These are phyloP conservation scores for Phycodurus eques DNA, from an alignment of 2,113 vertebrate species.

Conservation along the genomic window DNA sequence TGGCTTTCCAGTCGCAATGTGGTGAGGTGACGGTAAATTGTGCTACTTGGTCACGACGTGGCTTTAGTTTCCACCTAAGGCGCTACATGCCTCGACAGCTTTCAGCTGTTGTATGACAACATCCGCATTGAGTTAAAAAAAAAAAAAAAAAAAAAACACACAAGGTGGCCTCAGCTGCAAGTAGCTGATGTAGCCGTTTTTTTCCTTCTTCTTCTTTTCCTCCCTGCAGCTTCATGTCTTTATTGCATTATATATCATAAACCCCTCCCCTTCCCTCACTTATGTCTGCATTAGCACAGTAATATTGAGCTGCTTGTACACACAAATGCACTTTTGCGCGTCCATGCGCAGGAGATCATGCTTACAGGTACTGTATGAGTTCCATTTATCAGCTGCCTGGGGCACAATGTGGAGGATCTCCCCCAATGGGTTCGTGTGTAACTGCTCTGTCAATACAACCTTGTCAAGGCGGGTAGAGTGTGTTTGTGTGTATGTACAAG, in stretches of 20 bases:
- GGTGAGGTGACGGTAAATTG: background rate
- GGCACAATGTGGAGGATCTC: conserved; percentile 79
- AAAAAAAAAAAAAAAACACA: background rate
- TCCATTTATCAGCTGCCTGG: conserved; percentile 81
- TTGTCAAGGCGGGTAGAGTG: conserved; percentile 87
- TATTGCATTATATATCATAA: conserved; percentile 38
- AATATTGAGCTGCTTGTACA: conserved; percentile 49
- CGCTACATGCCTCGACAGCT: conserved; percentile 13
- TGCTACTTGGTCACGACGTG: background rate
- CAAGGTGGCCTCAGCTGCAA: conserved; percentile 15
- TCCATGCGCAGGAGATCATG: conserved; percentile 54
- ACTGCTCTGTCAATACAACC: conserved; percentile 95
- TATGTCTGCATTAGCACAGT: conserved; percentile 37
- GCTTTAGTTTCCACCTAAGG: background rate
- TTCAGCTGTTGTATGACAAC: conserved; percentile 22
- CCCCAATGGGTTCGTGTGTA: conserved; percentile 88
- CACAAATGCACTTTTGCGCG: conserved; percentile 47
- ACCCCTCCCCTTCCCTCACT: conserved; percentile 29
- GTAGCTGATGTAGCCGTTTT: background rate
- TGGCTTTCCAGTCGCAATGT: background rate
- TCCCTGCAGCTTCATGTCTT: conserved; percentile 22
- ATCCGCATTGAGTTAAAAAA: conserved; percentile 17
- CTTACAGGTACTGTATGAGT: conserved; percentile 77
- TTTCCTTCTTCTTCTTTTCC: conserved; percentile 8
- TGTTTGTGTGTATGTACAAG: conserved; percentile 30